phyloP scores from a whole-genome alignment of 2,113 vertebrate genomes.

The Protobothrops mucrosquamatus region DNA sequence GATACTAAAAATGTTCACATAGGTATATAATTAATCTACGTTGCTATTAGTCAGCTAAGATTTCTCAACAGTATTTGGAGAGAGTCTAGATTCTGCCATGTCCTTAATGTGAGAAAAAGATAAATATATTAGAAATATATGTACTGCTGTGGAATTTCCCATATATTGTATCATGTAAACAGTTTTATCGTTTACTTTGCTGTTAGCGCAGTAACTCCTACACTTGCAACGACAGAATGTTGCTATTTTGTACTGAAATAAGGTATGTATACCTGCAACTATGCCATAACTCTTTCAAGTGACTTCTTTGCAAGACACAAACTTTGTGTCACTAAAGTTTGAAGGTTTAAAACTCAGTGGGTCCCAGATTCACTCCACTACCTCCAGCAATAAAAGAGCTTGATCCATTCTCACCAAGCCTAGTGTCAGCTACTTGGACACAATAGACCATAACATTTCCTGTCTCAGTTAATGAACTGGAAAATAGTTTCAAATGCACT shows the following conservation, averaged over 20 bases:
- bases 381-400: not conserved
- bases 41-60: not conserved
- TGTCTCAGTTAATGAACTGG: not conserved
- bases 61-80: not conserved
- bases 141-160: not conserved
- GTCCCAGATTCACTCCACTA: not conserved
- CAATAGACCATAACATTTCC: not conserved
- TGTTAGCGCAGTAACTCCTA: not conserved
- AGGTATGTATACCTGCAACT: not conserved
- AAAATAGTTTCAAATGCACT: not conserved
- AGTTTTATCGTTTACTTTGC: not conserved
- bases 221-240: not conserved
- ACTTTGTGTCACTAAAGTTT: not conserved
- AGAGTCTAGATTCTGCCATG: not conserved
- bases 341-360: not conserved
- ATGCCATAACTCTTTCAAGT: not conserved
- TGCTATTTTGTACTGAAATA: not conserved
- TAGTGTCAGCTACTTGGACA: not conserved
- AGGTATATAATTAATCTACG: not conserved
- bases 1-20: not conserved
- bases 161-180: not conserved
- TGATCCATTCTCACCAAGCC: not conserved
- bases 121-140: not conserved
- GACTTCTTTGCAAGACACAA: not conserved
- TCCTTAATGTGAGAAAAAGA: not conserved